Evolutionary conservation across 1,140 invertebrate genomes (phyloP), one percentile per base, ranked within the genome.

Genomic region (Ceratosolen fusciceps): DNA sequence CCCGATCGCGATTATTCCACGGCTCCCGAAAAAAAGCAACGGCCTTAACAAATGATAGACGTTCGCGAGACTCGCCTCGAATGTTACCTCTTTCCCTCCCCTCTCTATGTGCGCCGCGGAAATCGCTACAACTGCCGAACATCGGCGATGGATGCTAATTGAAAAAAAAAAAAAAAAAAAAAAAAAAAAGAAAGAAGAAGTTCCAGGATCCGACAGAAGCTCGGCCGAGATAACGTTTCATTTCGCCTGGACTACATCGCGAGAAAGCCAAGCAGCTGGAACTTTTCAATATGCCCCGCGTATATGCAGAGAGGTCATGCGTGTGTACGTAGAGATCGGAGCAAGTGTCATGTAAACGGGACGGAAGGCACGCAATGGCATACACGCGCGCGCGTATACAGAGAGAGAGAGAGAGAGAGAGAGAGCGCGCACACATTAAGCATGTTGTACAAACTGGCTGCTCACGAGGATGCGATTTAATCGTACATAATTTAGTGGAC

Each of bases 401-500:
- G n/a, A n/a, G n/a, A n/a, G n/a, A n/a, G n/a, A n/a, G n/a, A n/a
- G n/a, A n/a, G n/a, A n/a, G n/a, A n/a, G n/a, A n/a, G n/a, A n/a
- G n/a, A n/a, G n/a, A 21, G 54, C 19, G 49, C 10, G 19, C 5
- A 3, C 5, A 19, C 79, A 62, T 80, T 80, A 71, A 72, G 54
- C 79, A 60, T 62, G 37, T 76, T 71, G 24, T 71, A 80, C 73
- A 70, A 58, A 75, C 77, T 68, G 31, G 43, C 43, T 24, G 16
- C 65, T 60, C 21, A 24, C 52, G 37, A 43, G 67, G 73, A 76
- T 79, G 73, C 79, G 62, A 80, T 80, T 80, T 76, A 76, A 80
- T 80, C 79, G 73, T 26, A 73, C 52, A 76, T 80, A 75, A 80
- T 71, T 80, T 80, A 80, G 73, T 75, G 62, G 79, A 75, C 62